Evolutionary conservation across 1,140 invertebrate species (phyloP).

Genomic region (Kradibia gibbosae): DNA sequence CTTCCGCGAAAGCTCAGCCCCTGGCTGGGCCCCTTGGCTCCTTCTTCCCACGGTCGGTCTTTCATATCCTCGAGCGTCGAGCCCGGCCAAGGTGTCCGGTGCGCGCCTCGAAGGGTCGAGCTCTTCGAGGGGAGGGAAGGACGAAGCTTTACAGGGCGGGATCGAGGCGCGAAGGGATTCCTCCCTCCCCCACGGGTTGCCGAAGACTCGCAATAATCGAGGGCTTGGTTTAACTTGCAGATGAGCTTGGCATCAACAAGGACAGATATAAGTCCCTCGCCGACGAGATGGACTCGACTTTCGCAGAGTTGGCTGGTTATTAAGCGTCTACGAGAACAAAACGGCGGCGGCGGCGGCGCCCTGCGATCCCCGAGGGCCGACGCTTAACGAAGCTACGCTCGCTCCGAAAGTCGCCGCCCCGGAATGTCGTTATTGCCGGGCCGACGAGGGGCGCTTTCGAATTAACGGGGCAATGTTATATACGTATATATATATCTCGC

Average conservation of each 20-base stretch:
- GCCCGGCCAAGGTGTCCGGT: too few relatives aligned
- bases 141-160: too few relatives aligned
- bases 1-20: too few relatives aligned
- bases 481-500: conserved; percentile 6
- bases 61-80: too few relatives aligned
- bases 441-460: conserved; percentile 40
- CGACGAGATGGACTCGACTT: conserved; percentile 95
- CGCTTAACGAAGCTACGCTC: conserved; percentile 46
- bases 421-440: too few relatives aligned
- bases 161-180: too few relatives aligned
- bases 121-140: too few relatives aligned
- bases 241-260: conserved; percentile 98
- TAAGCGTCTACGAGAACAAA: conserved; percentile 65
- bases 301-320: conserved; percentile 93
- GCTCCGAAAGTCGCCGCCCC: conserved; percentile 43
- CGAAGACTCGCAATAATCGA: too few relatives aligned
- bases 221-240: conserved; percentile 74
- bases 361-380: neutral
- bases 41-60: too few relatives aligned
- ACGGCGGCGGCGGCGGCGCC: neutral
- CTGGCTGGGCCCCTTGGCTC: too few relatives aligned
- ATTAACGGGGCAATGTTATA: conserved; percentile 21
- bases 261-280: conserved; percentile 97
- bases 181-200: too few relatives aligned
- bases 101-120: too few relatives aligned